Percentiles rank a stretch among this genome's conserved stretches.
Conservation (phyloP, 2,113 vertebrate species). For the Athene cunicularia region DNA sequence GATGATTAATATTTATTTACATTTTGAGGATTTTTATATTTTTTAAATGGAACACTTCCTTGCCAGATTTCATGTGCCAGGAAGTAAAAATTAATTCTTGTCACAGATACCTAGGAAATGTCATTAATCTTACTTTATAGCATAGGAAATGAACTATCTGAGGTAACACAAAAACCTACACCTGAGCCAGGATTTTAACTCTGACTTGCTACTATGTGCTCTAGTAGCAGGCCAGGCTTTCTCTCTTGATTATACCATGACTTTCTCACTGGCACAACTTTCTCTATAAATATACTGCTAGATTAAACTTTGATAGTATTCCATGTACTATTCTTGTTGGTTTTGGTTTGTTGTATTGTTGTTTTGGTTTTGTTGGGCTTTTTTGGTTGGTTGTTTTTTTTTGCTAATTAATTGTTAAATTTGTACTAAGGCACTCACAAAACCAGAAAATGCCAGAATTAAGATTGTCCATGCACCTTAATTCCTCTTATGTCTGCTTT, state of each 20-base stretch:
- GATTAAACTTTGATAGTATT: not conserved
- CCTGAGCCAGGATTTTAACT: not conserved
- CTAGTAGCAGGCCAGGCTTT: not conserved
- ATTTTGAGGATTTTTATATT: not conserved
- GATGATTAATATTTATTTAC: not conserved
- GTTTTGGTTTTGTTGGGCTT: no score
- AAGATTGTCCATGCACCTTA: not conserved
- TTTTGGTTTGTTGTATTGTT: not conserved
- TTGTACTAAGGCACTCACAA: not conserved
- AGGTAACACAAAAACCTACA: not conserved
- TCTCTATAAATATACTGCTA: not conserved
- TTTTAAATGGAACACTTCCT: not conserved
- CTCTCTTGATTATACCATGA: not conserved
- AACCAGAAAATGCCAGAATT: not conserved
- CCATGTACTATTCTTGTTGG: not conserved
- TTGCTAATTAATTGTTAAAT: not conserved
- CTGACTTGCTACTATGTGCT: not conserved
- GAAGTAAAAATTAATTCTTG: not conserved
- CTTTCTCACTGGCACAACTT: not conserved
- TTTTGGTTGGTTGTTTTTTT: not conserved
- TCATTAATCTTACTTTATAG: not conserved
- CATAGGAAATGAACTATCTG: not conserved
- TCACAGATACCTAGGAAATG: not conserved
- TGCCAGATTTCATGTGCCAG: not conserved
- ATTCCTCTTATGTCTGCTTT: not conserved